Evolutionary conservation across 2,113 vertebrate species (phyloP), one percentile per base, ranked within the genome.

Genomic region (Microtus ochrogaster): DNA sequence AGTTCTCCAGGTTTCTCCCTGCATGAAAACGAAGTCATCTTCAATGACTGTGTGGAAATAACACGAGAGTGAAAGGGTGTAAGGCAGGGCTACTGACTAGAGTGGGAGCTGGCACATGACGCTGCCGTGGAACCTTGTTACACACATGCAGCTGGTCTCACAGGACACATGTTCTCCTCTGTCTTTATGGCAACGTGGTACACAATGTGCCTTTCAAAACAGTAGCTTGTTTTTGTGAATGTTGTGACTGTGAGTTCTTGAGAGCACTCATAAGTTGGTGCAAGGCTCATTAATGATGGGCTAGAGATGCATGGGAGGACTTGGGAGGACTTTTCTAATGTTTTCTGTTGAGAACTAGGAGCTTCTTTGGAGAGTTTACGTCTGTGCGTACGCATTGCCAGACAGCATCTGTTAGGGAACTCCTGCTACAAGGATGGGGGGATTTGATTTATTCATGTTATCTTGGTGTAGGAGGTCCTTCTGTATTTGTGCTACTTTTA

Each of bases 311-410:
- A 12, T 6, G 16, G 33, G 10, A 19, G 36, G 28, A 44, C 0
- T 63, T 21, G 93, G 12, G n/a, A 92, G 72, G 91, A 16, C 89
- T 33, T 13, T 17, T 36, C 70, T 93, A 94, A 97, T 8, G 77
- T 21, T 74, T 97, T 97, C 79, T 95, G 84, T 11, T 95, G 96
- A 97, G 86, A 94, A 36, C 41, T 9, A 65, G 84, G 33, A 78
- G 72, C 79, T 97, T 97, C 47, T 61, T 91, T 97, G 95, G 94
- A 94, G 44, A 73, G 16, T 22, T 21, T 61, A 55, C 55, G 90
- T 96, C 68, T 87, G 87, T 61, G 61, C 10, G 65, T 16, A 49
- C 17, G 73, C 96, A 87, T 82, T 89, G 92, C 97, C 95, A 93
- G 85, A 78, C 1, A 13, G 36, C 13, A 92, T 97, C 68, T 91